Evolutionary conservation across 2,888 invertebrate genomes (phyloP).

Genomic region (Sarcophaga carnaria): DNA sequence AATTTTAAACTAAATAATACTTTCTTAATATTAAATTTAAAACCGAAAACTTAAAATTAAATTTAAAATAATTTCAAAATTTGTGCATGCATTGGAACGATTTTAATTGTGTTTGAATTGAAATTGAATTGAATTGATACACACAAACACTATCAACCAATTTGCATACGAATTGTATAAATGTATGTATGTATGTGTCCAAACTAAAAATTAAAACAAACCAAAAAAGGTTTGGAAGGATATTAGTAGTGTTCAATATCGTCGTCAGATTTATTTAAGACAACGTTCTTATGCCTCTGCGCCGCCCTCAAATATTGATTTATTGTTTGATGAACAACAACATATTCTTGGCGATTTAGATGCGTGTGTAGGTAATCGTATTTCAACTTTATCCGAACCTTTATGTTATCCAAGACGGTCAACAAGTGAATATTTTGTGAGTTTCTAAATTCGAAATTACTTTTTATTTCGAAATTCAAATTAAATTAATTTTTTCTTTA

Average conservation of each 20-base stretch:
- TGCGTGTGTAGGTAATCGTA: constrained; percentile 71
- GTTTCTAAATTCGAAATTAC: constrained; percentile 45
- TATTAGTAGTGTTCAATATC: constrained; percentile 77
- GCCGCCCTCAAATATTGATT: constrained; percentile 79
- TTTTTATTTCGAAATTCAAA: constrained; percentile 15
- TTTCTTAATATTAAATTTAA: constrained; percentile 6
- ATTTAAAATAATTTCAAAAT: constrained; percentile 42
- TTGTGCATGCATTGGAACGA: constrained; percentile 65
- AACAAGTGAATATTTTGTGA: constrained; percentile 72
- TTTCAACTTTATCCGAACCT: constrained; percentile 77
- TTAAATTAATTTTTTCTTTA: constrained; percentile 9
- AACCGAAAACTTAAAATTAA: neutral
- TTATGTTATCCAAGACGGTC: constrained; percentile 73
- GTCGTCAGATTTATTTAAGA: constrained; percentile 79
- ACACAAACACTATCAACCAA: constrained; percentile 7
- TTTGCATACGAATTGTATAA: constrained; percentile 27
- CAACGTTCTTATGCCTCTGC: constrained; percentile 80
- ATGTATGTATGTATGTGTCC: constrained; percentile 5
- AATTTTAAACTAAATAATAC: constrained; percentile 17
- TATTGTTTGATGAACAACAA: constrained; percentile 76
- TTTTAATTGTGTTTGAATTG: constrained; percentile 15
- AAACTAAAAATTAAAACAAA: constrained; percentile 9
- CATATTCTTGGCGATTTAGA: constrained; percentile 64
- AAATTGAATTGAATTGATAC: constrained; percentile 49
- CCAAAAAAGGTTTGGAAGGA: constrained; percentile 81